Base-by-base conservation (phyloP, 2,113 vertebrate species). In the Seriola dumerili region DNA sequence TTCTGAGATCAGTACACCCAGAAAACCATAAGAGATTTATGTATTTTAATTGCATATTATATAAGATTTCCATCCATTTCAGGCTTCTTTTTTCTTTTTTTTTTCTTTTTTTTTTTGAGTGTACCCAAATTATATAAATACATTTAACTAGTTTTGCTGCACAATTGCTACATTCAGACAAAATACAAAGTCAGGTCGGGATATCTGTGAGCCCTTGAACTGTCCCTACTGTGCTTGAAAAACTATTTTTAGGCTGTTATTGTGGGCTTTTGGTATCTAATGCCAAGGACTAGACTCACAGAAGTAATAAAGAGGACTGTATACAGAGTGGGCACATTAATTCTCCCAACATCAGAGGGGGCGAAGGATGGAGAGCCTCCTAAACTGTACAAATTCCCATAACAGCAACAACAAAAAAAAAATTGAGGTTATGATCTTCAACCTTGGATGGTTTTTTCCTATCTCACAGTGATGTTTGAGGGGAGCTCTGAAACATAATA, bases 261-360 rank as follows among this genome's bases (percentile, higher is more conserved):
- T 82, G 76, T 71, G 63, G 77, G 71, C 44, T n/a, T 73, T 73
- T 62, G 72, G 85, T 77, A 84, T 81, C 55, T 32, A 64, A 82
- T 82, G 64, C 61, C 21, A 54, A 85, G 70, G 76, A 87, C 88
- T 80, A 88, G 75, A 84, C 72, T 71, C 71, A 59, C 63, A 68
- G 57, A 90, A 73, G 84, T 71, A 88, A 88, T 77, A 81, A 89
- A 85, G 73, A 55, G 78, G 57, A 36, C 16, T 69, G 59, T 63
- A 82, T 48, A 64, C 38, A 76, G 32, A 78, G 62, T 32, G 48
- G 67, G 62, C 52, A 36, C 32, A 73, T 88, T 83, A 40, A 82
- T 62, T 67, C 78, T 85, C 46, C 57, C 3, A 64, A 66, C 64
- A 79, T 85, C 59, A 71, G 34, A 79, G 74, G 65, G 55, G 61